Evolutionary conservation across 2,113 vertebrate genomes (phyloP), one percentile per base, ranked within the genome.

Genomic region (Nycticryphes semicollaris): DNA sequence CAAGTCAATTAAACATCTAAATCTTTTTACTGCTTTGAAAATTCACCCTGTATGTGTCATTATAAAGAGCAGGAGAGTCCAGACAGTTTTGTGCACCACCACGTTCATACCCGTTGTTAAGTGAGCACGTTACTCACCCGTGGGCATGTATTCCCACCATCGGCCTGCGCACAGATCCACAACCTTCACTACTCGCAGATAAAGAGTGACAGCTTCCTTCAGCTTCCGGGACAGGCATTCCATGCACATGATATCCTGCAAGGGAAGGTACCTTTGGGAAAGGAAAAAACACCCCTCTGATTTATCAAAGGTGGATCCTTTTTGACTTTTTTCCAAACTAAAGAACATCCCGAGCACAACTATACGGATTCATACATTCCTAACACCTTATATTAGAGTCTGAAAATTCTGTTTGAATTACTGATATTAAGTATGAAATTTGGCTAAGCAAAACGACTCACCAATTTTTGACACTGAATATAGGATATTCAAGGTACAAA

Each of bases 91-190:
- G 33, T 45, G 60, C 56, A 75, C 28, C 10, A 67, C 7, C 21
- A 33, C 62, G n/a, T 82, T 25, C 69, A 70, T 9, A 45, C 33
- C 63, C 12, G 18, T 23, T 51, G 35, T 43, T 21, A 35, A 84
- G 60, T 16, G 47, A 85, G 74, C 22, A 37, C n/a, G 23, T 33
- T 72, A 97, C 98, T 98, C 95, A 99, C 99, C 99, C 98, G 99
- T 99, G 57, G 99, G 99, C 99, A 99, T 99, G 92, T 99, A 99
- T 90, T 99, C 99, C 99, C 99, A 99, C 99, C 99, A 99, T 22
- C 98, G 98, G 41, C 99, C 99, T 41, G 99, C 99, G 96, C 99
- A 99, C 9, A 99, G 98, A 95, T 99, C 99, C 97, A 99, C 99
- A n/a, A 99, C 98, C 97, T 99, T 99, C 89, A 99, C 98, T 68